Percentiles rank a stretch among this genome's conserved stretches.
These are phyloP conservation scores for Nephrocerus scutellatus DNA, from an alignment of 2,888 invertebrate species.

Conservation along the genomic window DNA sequence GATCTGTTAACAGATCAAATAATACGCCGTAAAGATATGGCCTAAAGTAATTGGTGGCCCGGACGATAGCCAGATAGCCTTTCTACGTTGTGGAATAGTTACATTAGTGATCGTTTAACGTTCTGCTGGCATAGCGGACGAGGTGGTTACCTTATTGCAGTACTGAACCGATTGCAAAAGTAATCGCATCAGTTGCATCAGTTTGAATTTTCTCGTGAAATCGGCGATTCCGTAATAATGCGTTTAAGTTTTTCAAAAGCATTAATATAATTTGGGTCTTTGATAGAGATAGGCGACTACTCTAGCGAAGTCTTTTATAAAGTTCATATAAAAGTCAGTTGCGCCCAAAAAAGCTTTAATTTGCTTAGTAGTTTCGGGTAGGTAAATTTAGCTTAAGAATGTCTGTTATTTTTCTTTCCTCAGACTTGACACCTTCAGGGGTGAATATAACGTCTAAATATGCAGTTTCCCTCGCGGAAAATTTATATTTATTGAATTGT, in stretches of 20 bases:
- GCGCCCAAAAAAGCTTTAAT: conserved; percentile 18
- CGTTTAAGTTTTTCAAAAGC: conserved; percentile 16
- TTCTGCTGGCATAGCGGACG: conserved; percentile 19
- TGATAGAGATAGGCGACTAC: conserved; percentile 14
- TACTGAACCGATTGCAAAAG: conserved; percentile 20
- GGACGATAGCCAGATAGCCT: conserved; percentile 19
- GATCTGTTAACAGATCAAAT: conserved; percentile 20
- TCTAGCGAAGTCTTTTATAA: conserved; percentile 17
- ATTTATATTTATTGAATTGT: conserved; percentile 9
- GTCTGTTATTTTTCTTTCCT: conserved; percentile 3
- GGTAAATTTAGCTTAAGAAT: conserved; percentile 14
- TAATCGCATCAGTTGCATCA: conserved; percentile 21
- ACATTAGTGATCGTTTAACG: conserved; percentile 20
- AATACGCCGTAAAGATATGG: conserved; percentile 16
- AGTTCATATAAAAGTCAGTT: conserved; percentile 16
- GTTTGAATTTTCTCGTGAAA: conserved; percentile 15
- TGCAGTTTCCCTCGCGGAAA: conserved; percentile 2
- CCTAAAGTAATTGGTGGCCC: conserved; percentile 15
- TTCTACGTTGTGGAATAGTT: conserved; percentile 22
- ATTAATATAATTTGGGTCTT: conserved; percentile 17
- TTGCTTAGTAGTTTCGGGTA: conserved; percentile 11
- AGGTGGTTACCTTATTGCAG: conserved; percentile 21
- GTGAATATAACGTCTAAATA: conserved; percentile 7
- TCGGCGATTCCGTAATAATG: conserved; percentile 16
- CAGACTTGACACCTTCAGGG: conserved; percentile 4